Base-by-base conservation (phyloP, 2,888 invertebrate genomes). In the Pimpla rufipes region DNA sequence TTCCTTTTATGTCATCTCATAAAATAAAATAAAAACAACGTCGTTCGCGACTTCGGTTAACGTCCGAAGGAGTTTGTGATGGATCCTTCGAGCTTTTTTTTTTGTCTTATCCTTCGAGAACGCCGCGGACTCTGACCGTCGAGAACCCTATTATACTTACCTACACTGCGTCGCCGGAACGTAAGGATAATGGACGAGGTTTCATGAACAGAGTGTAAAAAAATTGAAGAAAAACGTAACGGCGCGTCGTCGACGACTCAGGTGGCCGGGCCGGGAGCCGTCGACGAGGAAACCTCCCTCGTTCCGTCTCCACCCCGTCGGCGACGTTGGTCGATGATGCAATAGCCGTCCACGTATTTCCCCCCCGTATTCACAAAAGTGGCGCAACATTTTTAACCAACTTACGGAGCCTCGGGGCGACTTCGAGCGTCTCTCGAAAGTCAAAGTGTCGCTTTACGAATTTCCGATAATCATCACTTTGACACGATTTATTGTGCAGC, bases 131-230 rank as follows among this genome's bases (percentile, higher is more conserved):
- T 10, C 5, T n/a, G 52, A 52, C 55, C 18, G 42, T 45, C 40
- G 16, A 10, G n/a, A n/a, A 55, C 23, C 29, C 23, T 23, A 23
- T 70, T 62, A 70, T 42, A 71, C 42, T 45, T 71, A 29, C 18
- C 42, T 37, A 62, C 29, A 78, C 16, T 35, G 42, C 52, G 42
- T 68, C 59, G 21, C 23, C 57, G 59, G n/a, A 68, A 67, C 23
- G 79, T 40, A 47, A 42, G 50, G 62, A 75, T 80, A 80, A 80
- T 80, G 80, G 62, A 80, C 68, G 75, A 81, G 70, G 55, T 76
- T 64, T 81, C 35, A 62, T n/a, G 67, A 64, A 35, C 70, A 35
- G 18, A n/a, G 52, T 59, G 35, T 45, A 47, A 75, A 70, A 75
- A 62, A 62, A 79, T 71, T 18, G 13, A 50, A 64, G 23, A 79